Percentiles rank a stretch among this genome's conserved stretches.
Conservation (phyloP, 2,113 vertebrate genomes). For the Hystrix brachyura region DNA sequence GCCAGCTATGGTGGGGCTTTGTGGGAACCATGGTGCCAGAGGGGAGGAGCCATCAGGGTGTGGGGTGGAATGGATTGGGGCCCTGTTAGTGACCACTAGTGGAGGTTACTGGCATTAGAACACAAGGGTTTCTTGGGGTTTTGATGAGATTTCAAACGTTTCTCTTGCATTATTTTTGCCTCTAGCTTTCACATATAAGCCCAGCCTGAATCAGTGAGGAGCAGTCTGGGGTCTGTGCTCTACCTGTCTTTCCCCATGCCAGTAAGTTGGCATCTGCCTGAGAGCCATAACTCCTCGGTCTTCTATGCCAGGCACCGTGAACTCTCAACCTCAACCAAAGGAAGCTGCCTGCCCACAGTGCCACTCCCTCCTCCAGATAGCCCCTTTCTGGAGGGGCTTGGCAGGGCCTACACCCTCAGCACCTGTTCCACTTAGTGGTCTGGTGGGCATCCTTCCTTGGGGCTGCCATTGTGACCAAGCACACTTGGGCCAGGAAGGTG, state of each 20-base stretch:
- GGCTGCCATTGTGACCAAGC: background rate
- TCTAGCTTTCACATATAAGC: background rate
- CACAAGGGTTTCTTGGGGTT: background rate
- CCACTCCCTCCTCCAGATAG: background rate
- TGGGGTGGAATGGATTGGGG: background rate
- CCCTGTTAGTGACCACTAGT: too few relatives aligned
- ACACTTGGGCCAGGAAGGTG: background rate
- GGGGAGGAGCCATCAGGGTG: background rate
- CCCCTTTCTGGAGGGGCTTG: background rate
- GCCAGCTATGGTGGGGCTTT: background rate
- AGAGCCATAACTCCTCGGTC: background rate
- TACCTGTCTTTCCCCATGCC: background rate
- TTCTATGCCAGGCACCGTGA: background rate
- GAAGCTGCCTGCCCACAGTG: background rate
- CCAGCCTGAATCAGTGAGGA: too few relatives aligned
- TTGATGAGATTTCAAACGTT: accelerated
- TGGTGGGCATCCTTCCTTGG: too few relatives aligned
- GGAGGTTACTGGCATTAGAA: accelerated
- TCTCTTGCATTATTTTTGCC: background rate
- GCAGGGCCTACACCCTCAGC: background rate
- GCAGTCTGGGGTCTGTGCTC: background rate
- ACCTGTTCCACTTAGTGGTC: background rate
- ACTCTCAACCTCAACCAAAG: background rate
- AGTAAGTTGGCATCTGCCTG: background rate
- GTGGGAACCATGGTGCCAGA: background rate